Evolutionary conservation across 2,888 invertebrate species (phyloP).

Genomic region (Caenorhabditis sp.): DNA sequence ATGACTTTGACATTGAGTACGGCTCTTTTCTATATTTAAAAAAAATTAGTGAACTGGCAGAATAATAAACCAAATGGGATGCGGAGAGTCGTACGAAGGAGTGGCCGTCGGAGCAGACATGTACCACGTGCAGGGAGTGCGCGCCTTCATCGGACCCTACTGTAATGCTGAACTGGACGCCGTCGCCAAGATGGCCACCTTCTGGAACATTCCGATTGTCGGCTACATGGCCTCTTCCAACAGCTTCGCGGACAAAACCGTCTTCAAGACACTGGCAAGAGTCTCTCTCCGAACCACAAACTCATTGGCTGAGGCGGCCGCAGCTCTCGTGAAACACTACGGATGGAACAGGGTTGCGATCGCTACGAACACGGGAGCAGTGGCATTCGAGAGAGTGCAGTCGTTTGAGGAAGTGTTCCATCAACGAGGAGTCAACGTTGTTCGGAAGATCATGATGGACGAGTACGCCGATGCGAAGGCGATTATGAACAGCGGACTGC

Average conservation of each 20-base stretch:
- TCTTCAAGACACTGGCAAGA: conserved; percentile 77
- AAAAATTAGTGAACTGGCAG: conserved; percentile 51
- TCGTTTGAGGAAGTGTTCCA: conserved; percentile 78
- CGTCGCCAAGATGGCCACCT: conserved; percentile 78
- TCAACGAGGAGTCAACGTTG: conserved; percentile 64
- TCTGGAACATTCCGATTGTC: conserved; percentile 78
- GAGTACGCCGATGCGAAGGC: conserved; percentile 71
- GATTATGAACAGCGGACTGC: conserved; percentile 70
- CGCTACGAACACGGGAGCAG: conserved; percentile 74
- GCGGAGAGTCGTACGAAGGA: conserved; percentile 77
- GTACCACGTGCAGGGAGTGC: conserved; percentile 77
- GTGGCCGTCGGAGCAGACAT: conserved; percentile 78
- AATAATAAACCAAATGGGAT: conserved; percentile 75
- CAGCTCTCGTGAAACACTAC: conserved; percentile 75
- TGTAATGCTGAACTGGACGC: conserved; percentile 78
- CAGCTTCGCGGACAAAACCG: conserved; percentile 75
- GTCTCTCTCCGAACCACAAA: conserved; percentile 77
- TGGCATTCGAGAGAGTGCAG: conserved; percentile 73
- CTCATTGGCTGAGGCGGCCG: conserved; percentile 74
- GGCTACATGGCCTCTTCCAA: conserved; percentile 78
- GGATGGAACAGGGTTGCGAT: conserved; percentile 75
- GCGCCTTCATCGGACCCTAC: conserved; percentile 78
- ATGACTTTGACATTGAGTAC: conserved; percentile 76
- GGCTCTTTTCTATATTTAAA: conserved; percentile 18
- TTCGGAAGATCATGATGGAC: conserved; percentile 75